Evolutionary conservation across 2,113 vertebrate genomes (phyloP).

Genomic region (Lota lota): DNA sequence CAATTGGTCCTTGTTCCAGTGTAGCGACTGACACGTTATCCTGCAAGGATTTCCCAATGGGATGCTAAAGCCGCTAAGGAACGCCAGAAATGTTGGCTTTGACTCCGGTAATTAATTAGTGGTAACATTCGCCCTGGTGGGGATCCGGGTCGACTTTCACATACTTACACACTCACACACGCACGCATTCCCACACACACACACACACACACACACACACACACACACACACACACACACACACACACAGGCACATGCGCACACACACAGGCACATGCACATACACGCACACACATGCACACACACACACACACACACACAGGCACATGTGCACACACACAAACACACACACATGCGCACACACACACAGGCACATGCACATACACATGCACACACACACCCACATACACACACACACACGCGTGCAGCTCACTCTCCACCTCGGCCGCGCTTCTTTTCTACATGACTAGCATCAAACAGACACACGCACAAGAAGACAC

Average conservation of each 20-base stretch:
- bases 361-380: no score
- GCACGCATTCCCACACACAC: no score
- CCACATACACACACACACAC: neutral
- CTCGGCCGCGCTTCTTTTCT: conserved; percentile 3
- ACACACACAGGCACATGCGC: neutral
- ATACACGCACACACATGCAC: neutral
- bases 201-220: no score
- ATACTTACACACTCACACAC: no score
- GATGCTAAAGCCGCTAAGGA: conserved; percentile 47
- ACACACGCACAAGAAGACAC: no score
- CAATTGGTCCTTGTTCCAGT: conserved; percentile 20
- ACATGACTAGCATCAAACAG: conserved; percentile 11
- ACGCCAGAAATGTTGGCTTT: conserved; percentile 40
- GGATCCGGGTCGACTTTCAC: conserved; percentile 12
- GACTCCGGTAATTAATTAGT: conserved; percentile 58
- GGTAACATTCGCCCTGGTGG: conserved; percentile 40
- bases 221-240: no score
- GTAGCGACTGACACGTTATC: conserved; percentile 18
- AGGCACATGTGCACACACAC: conserved; percentile 4
- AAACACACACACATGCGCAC: no score
- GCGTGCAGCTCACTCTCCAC: neutral
- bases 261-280: neutral
- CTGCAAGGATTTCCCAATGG: conserved; percentile 43
- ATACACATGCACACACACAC: conserved; percentile 8
- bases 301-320: neutral